Evolutionary conservation across 2,888 invertebrate species (phyloP).

Genomic region (Microctonus brassicae): DNA sequence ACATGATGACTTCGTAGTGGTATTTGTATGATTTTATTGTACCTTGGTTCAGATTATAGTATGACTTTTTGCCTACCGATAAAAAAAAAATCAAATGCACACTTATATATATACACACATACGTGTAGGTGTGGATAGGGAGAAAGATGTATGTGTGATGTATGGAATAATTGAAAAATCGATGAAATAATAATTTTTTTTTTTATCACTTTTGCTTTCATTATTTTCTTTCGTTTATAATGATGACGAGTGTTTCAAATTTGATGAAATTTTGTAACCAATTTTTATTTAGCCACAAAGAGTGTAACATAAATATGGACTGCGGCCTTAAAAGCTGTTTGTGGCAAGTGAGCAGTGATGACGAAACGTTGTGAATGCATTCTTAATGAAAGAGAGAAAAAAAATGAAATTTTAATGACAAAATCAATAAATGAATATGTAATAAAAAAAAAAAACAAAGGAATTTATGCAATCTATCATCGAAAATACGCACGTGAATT

Average conservation of each 20-base stretch:
- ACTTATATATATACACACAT: conserved; percentile 33
- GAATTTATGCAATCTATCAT: conserved; percentile 26
- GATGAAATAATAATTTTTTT: background rate
- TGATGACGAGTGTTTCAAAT: conserved; percentile 21
- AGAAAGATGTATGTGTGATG: conserved; percentile 21
- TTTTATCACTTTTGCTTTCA: background rate
- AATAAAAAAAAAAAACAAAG: conserved; percentile 8
- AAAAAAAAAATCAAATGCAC: conserved; percentile 24
- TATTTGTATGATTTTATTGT: conserved; percentile 48
- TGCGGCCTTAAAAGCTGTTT: conserved; percentile 55
- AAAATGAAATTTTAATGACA: background rate
- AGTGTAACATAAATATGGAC: conserved; percentile 50
- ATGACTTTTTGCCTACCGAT: conserved; percentile 43
- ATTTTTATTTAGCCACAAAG: conserved; percentile 44
- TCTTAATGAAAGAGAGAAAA: conserved; percentile 11
- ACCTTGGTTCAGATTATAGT: conserved; percentile 33
- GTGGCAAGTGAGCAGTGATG: conserved; percentile 37
- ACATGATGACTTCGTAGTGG: conserved; percentile 89
- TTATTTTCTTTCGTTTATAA: conserved; percentile 10
- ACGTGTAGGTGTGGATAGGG: conserved; percentile 31
- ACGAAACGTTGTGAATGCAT: conserved; percentile 13
- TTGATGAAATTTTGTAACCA: conserved; percentile 14
- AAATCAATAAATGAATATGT: background rate
- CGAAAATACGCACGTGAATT: conserved; percentile 31
- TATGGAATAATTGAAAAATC: conserved; percentile 18